Conservation (phyloP, 2,797 vertebrate species). For the Lateolabrax maculatus region DNA sequence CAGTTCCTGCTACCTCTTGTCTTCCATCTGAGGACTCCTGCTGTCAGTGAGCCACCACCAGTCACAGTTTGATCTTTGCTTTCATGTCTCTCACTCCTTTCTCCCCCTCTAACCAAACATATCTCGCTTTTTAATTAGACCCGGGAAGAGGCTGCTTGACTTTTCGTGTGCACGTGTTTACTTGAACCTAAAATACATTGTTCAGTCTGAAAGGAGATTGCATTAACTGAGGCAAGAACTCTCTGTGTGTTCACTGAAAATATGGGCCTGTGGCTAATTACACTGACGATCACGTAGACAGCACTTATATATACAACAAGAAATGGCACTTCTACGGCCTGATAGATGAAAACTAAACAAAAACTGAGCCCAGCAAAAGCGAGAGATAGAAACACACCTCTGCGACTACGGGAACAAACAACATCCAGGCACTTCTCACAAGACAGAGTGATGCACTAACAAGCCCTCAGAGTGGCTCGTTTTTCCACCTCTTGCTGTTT, state of each 20-base stretch:
- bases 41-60: constrained; percentile 41
- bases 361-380: constrained; percentile 46
- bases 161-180: not conserved
- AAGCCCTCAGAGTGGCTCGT: constrained; percentile 59
- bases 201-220: constrained; percentile 24
- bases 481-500: constrained; percentile 56
- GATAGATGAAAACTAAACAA: constrained; percentile 65
- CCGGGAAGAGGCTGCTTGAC: constrained; percentile 22
- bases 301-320: constrained; percentile 34
- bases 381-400: constrained; percentile 50
- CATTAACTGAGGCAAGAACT: constrained; percentile 21
- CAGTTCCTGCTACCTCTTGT: constrained; percentile 42
- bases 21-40: constrained; percentile 44
- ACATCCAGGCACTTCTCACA: constrained; percentile 37
- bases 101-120: constrained; percentile 40
- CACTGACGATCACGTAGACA: constrained; percentile 51
- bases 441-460: constrained; percentile 65
- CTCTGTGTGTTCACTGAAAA: constrained; percentile 38
- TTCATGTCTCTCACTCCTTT: constrained; percentile 37
- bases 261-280: constrained; percentile 36
- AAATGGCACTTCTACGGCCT: constrained; percentile 56
- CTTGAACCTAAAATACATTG: constrained; percentile 27
- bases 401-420: constrained; percentile 30
- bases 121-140: constrained; percentile 58
- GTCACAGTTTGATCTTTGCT: constrained; percentile 45